Base-by-base conservation (phyloP, 1,140 invertebrate genomes). In the Daktulosphaira vitifoliae region DNA sequence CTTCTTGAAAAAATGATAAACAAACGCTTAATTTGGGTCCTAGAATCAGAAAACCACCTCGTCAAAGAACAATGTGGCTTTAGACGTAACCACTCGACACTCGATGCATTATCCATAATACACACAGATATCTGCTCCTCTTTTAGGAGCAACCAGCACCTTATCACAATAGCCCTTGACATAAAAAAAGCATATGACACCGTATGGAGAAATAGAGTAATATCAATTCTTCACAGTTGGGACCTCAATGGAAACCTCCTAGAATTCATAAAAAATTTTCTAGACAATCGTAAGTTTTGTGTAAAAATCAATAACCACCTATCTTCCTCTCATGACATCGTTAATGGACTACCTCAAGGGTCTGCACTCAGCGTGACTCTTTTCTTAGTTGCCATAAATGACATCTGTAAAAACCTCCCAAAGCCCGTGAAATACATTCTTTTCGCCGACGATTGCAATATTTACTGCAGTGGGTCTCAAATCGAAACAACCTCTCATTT, bases 1-100 rank as follows among this genome's bases (percentile, higher is more conserved):
- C 9, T 51, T 3, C 5, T 65, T 3, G 64, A 65, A 23, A 65
- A 65, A 51, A 65, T 65, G 13, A 37, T 65, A n/a, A 65, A 66
- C 15, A 53, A 18, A 20, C 22, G 65, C 16, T n/a, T 66, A 33
- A 46, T 56, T n/a, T 66, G 50, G 37, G 6, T 7, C 9, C 37
- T 66, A 25, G 65, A 66, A 66, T 15, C 22, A 38, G 2, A 22
- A 20, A 33, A 20, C 1, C 18, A 56, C 1, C 2, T 66, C 3
- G 22, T n/a, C 26, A 38, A 38, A 39, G 37, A 18, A 25, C 52
- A 66, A 54, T 39, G 39, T 8, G 65, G 65, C 20, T 38, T 38
- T 37, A 26, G 65, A 26, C 11, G 6, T 11, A 56, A 53, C 8
- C 50, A 51, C 15, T 66, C 65, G 18, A 66, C 42, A 5, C 18